Conservation (phyloP, 2,113 vertebrate genomes). For the Cynocephalus volans region DNA sequence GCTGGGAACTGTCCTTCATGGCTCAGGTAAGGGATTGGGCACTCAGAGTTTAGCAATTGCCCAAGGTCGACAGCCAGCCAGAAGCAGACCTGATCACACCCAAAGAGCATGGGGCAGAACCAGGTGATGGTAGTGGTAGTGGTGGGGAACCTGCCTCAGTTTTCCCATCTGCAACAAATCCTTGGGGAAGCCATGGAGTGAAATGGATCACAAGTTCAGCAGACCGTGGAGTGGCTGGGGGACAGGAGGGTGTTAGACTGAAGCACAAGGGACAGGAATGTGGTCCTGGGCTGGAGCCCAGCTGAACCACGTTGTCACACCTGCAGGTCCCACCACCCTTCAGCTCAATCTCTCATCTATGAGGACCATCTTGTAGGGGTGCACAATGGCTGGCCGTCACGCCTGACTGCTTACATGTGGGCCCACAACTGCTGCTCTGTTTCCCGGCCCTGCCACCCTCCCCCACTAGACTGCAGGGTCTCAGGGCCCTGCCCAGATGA, state of each 20-base stretch:
- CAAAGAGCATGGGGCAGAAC: neutral
- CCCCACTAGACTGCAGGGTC: too few species aligned
- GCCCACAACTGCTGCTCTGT: too few species aligned
- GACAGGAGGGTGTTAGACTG: too few species aligned
- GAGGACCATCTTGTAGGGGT: neutral
- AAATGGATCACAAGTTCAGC: neutral
- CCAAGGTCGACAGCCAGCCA: neutral
- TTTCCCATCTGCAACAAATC: neutral
- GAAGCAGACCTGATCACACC: neutral
- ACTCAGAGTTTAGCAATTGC: neutral
- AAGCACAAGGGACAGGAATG: too few species aligned
- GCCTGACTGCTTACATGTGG: too few species aligned
- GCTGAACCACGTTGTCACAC: neutral
- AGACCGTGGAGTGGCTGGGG: neutral
- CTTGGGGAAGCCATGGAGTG: too few species aligned
- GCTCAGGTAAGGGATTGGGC: too few species aligned
- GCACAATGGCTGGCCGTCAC: neutral
- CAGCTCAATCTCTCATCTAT: neutral
- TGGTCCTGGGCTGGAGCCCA: too few species aligned
- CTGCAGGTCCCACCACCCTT: neutral
- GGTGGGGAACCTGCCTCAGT: neutral
- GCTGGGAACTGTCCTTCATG: too few species aligned
- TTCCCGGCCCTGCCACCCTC: too few species aligned
- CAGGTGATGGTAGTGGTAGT: too few species aligned
- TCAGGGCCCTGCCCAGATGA: neutral